Evolutionary conservation across 1,140 invertebrate genomes (phyloP).

Genomic region (Dufourea novaeangliae): DNA sequence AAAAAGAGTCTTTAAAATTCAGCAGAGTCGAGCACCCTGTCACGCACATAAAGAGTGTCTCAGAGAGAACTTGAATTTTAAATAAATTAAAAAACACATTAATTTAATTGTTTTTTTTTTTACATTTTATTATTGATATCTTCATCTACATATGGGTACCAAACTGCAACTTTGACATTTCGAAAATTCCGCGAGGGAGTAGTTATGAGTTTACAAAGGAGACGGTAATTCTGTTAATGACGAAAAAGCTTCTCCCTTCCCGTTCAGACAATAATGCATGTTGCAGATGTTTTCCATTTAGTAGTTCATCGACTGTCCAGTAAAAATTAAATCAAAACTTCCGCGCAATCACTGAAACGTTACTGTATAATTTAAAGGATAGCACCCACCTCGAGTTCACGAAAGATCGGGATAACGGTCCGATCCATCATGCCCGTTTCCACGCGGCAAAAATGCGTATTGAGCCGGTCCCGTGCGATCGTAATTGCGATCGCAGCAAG

Average conservation of each 20-base stretch:
- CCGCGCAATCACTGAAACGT: background rate
- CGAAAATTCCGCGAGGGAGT: background rate
- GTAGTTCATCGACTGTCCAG: background rate
- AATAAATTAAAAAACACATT: no score
- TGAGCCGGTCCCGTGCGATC: no score
- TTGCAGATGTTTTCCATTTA: no score
- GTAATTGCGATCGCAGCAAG: slow-evolving; percentile 8
- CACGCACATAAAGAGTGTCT: no score
- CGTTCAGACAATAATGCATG: no score
- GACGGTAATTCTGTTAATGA: no score
- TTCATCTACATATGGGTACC: no score
- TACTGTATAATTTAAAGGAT: background rate
- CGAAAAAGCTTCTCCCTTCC: background rate
- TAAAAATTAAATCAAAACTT: background rate
- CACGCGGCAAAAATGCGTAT: no score
- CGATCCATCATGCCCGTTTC: background rate
- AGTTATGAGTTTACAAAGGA: no score
- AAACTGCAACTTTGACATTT: background rate
- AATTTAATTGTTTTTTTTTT: no score
- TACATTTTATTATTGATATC: no score
- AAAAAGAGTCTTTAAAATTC: background rate
- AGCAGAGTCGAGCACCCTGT: background rate
- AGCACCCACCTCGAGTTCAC: background rate
- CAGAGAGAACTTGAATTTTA: no score
- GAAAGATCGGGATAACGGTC: background rate